Conservation (phyloP, 2,113 vertebrate species). For the Petrocephalus zakoni region DNA sequence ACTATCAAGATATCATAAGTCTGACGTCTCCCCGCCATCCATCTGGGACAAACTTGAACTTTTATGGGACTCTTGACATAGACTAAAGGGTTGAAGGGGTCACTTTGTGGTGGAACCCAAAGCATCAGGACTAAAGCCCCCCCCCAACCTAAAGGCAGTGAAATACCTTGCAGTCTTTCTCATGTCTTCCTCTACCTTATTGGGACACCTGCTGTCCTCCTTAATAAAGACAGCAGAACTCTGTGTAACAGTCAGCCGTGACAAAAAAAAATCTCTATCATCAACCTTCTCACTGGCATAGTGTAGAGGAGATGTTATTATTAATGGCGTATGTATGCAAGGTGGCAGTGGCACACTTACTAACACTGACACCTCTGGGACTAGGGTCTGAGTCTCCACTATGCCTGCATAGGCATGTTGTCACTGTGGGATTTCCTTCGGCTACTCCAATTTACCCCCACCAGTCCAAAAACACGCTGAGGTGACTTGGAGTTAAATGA, state of each 20-base stretch:
- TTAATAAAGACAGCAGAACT: neutral
- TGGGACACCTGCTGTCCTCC: neutral
- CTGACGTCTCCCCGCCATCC: neutral
- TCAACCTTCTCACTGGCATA: neutral
- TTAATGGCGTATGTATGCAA: neutral
- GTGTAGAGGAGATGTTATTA: neutral
- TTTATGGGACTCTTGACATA: neutral
- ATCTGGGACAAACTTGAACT: neutral
- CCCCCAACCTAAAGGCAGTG: neutral
- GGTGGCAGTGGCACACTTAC: neutral
- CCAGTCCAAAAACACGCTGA: neutral
- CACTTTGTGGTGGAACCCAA: neutral
- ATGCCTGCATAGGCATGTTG: neutral
- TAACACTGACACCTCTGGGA: neutral
- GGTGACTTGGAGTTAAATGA: neutral
- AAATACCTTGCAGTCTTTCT: neutral
- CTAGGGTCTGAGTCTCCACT: neutral
- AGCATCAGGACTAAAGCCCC: neutral
- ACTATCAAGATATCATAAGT: neutral
- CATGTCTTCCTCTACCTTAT: neutral
- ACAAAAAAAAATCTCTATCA: neutral
- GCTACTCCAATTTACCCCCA: neutral
- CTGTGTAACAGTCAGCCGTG: neutral
- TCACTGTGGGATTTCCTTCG: neutral
- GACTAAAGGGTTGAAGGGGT: neutral